Evolutionary conservation across 1,140 invertebrate species (phyloP).

Genomic region (Zaprionus ghesquierei): DNA sequence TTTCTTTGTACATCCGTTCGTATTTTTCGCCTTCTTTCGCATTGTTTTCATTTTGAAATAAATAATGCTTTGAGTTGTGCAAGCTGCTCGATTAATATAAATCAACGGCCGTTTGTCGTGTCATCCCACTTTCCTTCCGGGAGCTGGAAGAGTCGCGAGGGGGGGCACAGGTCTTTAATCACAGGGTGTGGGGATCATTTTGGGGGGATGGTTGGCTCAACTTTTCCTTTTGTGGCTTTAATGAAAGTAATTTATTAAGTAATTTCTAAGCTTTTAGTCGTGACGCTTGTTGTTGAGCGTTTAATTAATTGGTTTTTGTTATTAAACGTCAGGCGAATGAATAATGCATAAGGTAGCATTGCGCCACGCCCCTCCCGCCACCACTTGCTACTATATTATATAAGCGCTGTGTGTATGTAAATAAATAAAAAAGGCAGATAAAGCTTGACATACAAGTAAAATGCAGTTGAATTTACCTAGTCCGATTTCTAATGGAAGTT

Average conservation of each 20-base stretch:
- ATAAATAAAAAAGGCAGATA: background rate
- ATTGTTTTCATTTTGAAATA: conserved; percentile 63
- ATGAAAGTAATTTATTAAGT: conserved; percentile 80
- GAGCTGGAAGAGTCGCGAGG: background rate
- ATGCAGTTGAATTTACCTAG: background rate
- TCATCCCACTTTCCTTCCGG: conserved; percentile 39
- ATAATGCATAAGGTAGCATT: conserved; percentile 54
- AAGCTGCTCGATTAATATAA: conserved; percentile 75
- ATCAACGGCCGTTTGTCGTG: conserved; percentile 71
- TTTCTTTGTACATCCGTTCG: conserved; percentile 15
- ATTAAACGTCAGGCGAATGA: conserved; percentile 70
- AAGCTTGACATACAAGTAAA: conserved; percentile 4
- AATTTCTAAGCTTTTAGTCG: conserved; percentile 79
- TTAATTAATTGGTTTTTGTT: conserved; percentile 79
- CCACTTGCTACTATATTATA: conserved; percentile 14
- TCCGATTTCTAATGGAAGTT: background rate
- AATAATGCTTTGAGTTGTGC: conserved; percentile 69
- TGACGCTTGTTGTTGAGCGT: conserved; percentile 71
- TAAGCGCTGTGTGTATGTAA: background rate
- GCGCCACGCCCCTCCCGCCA: background rate
- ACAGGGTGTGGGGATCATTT: background rate
- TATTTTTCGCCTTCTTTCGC: conserved; percentile 51
- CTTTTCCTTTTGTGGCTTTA: conserved; percentile 75
- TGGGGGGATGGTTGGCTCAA: conserved; percentile 27
- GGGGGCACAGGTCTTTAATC: conserved; percentile 1